These are phyloP conservation scores for Chalcis sispes DNA, from an alignment of 2,888 invertebrate species.

Conservation along the genomic window DNA sequence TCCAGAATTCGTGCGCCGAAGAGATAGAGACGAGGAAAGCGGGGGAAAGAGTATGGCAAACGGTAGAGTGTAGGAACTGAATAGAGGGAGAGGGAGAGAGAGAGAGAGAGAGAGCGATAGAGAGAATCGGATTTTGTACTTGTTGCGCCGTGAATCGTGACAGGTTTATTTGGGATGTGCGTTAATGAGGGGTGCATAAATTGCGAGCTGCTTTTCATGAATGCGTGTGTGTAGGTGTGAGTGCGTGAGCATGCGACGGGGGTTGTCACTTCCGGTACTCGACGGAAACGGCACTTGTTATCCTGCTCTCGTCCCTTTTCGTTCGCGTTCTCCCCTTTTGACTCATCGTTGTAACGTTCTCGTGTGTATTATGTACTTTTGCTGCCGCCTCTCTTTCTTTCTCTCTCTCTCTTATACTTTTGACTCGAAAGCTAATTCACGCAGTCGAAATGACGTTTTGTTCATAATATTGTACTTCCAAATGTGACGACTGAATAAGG, in stretches of 20 bases:
- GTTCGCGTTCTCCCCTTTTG: constrained; percentile 38
- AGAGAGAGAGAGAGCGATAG: constrained; percentile 18
- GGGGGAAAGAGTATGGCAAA: background rate
- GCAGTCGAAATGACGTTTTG: constrained; percentile 40
- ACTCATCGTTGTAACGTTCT: constrained; percentile 47
- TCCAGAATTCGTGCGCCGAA: background rate
- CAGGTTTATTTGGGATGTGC: constrained; percentile 62
- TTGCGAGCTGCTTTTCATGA: constrained; percentile 60
- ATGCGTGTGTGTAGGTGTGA: constrained; percentile 35
- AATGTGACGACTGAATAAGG: constrained; percentile 9
- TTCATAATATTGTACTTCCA: constrained; percentile 27
- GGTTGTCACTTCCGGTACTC: constrained; percentile 63
- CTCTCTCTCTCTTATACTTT: too few species aligned
- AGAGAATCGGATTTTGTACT: constrained; percentile 58
- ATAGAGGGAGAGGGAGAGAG: constrained; percentile 8
- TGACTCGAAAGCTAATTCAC: constrained; percentile 34
- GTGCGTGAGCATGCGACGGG: background rate
- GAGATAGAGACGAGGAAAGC: too few species aligned
- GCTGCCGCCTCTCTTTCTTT: too few species aligned
- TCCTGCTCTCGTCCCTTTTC: constrained; percentile 49
- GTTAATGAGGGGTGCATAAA: constrained; percentile 65
- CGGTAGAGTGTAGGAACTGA: background rate
- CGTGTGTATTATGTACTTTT: constrained; percentile 17
- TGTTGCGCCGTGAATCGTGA: constrained; percentile 63
- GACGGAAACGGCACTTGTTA: constrained; percentile 64